A percentile compares a stretch with the other conserved stretches of the same genome.
These are phyloP conservation scores for Hypotaenidia okinawae DNA, from an alignment of 2,797 vertebrate species.

Conservation along the genomic window DNA sequence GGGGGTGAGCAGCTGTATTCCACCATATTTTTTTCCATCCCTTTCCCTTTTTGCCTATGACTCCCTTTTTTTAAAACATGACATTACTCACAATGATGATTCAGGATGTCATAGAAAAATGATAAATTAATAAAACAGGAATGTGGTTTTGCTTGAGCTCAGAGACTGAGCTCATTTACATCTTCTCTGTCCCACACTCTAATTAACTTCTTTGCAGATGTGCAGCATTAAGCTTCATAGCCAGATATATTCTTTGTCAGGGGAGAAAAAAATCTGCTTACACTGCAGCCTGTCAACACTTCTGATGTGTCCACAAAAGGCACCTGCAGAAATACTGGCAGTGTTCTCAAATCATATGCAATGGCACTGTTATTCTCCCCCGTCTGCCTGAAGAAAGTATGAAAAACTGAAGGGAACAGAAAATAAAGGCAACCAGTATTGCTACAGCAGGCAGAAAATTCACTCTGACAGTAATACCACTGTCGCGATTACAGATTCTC, in stretches of 20 bases:
- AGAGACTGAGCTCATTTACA: background rate
- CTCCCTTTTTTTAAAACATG: background rate
- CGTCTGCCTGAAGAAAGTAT: background rate
- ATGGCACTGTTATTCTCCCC: background rate
- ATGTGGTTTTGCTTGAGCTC: background rate
- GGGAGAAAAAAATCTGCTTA: background rate
- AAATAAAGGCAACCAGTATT: background rate
- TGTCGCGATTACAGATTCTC: background rate
- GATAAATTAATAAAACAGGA: background rate
- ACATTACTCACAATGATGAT: background rate
- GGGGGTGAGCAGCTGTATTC: background rate
- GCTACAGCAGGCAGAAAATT: background rate
- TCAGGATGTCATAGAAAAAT: background rate
- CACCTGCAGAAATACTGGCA: background rate
- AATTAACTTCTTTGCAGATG: background rate
- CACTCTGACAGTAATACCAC: background rate
- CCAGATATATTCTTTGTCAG: background rate
- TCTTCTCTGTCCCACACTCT: background rate
- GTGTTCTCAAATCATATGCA: background rate
- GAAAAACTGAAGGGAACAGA: background rate
- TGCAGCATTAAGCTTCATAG: background rate
- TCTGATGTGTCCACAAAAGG: background rate
- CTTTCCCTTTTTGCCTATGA: background rate
- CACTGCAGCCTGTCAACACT: background rate
- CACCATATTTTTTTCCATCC: background rate